Percentiles rank a stretch among this genome's conserved stretches.
These are phyloP conservation scores for Yponomeuta sedellus DNA, from an alignment of 2,888 invertebrate genomes.

Conservation along the genomic window DNA sequence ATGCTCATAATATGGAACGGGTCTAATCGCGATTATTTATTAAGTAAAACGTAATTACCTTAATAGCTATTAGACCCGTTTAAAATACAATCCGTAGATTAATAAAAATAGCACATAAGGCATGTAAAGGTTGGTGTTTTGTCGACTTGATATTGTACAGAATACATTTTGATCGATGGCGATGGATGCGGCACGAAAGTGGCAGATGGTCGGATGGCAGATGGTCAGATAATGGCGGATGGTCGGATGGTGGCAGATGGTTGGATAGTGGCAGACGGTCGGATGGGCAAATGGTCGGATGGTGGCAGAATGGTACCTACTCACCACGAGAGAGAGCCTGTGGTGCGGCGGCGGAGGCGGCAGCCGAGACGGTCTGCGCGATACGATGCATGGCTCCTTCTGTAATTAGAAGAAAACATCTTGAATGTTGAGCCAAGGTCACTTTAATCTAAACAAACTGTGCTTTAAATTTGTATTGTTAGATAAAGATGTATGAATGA, in stretches of 20 bases:
- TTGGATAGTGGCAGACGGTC: background rate
- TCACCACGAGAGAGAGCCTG: constrained; percentile 68
- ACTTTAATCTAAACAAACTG: too few relatives aligned
- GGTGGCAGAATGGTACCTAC: constrained; percentile 23
- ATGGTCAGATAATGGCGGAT: background rate
- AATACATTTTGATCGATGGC: too few relatives aligned
- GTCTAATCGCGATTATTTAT: too few relatives aligned
- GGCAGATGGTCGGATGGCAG: background rate
- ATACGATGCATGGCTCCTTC: constrained; percentile 66
- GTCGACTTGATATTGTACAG: too few relatives aligned
- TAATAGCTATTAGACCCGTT: too few relatives aligned
- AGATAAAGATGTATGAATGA: too few relatives aligned
- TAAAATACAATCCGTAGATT: too few relatives aligned
- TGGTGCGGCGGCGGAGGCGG: constrained; percentile 72
- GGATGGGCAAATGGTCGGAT: background rate
- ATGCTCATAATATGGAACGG: too few relatives aligned
- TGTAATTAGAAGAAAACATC: constrained; percentile 26
- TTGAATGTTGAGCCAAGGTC: background rate
- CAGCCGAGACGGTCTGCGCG: constrained; percentile 65
- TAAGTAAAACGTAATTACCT: too few relatives aligned
- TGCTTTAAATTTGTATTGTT: too few relatives aligned
- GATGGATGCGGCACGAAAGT: background rate
- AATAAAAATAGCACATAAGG: too few relatives aligned
- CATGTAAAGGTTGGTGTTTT: too few relatives aligned
- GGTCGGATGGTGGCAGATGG: background rate